Percentiles rank a stretch among this genome's conserved stretches.
phyloP scores from a whole-genome alignment of 2,797 vertebrate genomes.

The Antennarius maculatus region DNA sequence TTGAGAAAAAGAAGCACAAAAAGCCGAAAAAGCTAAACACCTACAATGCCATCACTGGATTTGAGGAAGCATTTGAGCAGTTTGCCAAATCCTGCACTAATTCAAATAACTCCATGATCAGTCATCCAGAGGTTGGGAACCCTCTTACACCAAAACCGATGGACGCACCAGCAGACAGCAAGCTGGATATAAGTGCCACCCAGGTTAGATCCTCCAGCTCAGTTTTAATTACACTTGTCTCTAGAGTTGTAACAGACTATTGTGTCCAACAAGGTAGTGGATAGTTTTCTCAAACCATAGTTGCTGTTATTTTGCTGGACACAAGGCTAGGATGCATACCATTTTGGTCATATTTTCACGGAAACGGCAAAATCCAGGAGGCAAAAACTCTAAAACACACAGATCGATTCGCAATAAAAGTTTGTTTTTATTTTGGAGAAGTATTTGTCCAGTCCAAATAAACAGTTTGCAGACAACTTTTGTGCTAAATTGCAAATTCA shows the following conservation, averaged over 20 bases:
- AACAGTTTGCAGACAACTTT: not conserved
- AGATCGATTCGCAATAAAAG: not conserved
- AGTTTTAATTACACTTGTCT: not conserved
- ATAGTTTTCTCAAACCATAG: not conserved
- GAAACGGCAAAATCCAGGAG: too few species aligned
- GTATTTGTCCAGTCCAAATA: not conserved
- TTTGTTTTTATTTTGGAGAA: not conserved
- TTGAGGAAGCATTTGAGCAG: constrained; percentile 87
- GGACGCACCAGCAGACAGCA: constrained; percentile 26
- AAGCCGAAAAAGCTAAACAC: constrained; percentile 70
- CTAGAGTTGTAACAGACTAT: constrained; percentile 1
- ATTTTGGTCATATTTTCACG: too few species aligned
- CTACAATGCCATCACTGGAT: constrained; percentile 74
- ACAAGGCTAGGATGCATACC: not conserved
- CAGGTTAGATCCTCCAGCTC: constrained; percentile 50
- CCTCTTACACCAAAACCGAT: constrained; percentile 17
- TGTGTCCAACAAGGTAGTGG: not conserved
- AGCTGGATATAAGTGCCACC: constrained; percentile 36
- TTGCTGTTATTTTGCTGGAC: not conserved
- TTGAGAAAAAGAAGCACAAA: constrained; percentile 82
- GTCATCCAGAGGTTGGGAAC: constrained; percentile 2
- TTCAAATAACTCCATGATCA: not conserved
- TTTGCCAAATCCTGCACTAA: constrained; percentile 71
- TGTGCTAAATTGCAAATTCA: not conserved
- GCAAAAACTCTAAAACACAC: too few species aligned